Evolutionary conservation across 2,797 vertebrate species (phyloP).

Genomic region (Cuculus canorus): DNA sequence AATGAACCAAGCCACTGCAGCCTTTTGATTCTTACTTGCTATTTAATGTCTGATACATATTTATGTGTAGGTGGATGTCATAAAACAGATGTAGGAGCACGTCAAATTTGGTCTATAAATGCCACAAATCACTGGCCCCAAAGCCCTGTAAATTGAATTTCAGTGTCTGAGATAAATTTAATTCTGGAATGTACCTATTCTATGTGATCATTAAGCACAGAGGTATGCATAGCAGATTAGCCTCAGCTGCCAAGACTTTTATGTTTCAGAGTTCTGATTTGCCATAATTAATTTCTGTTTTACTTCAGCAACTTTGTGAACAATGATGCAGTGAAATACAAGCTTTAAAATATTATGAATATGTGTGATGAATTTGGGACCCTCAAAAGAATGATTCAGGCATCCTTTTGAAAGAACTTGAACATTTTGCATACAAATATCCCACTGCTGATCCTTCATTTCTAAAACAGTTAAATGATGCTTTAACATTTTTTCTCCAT

Average conservation of each 20-base stretch:
- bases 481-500: neutral
- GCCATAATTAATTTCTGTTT: constrained; percentile 18
- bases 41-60: neutral
- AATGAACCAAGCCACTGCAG: neutral
- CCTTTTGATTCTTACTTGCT: neutral
- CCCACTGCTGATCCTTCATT: constrained; percentile 1
- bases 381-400: neutral
- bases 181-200: constrained; percentile 3
- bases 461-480: constrained; percentile 12
- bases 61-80: neutral
- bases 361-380: neutral
- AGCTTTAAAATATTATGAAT: constrained; percentile 16
- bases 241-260: neutral
- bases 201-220: constrained; percentile 24
- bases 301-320: neutral
- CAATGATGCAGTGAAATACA: neutral
- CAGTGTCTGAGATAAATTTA: neutral
- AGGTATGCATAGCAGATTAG: constrained; percentile 20
- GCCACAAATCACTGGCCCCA: neutral
- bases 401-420: constrained; percentile 29
- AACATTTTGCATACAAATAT: constrained; percentile 34
- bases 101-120: neutral
- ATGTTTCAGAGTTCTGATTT: constrained; percentile 21
- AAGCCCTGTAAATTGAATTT: constrained; percentile 19
- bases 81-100: neutral